Base-by-base conservation (phyloP, 2,888 invertebrate species). In the Spialia ferax region DNA sequence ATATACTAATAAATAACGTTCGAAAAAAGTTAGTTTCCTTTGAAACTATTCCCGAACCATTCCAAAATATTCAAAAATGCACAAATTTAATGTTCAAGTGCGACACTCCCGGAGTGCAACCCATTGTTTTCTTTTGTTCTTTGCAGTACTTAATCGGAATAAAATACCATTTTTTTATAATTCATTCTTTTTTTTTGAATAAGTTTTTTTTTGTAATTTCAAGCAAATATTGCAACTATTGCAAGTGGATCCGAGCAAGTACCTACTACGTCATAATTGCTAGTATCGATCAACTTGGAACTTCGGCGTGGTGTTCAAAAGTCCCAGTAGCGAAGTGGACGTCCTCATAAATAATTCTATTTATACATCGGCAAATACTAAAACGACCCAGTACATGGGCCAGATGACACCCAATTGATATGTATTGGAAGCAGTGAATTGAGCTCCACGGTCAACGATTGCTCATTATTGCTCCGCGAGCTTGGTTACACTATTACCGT, bases 381-480 rank as follows among this genome's bases (percentile, higher is more conserved):
- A 79, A 70, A 69, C 70, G 74, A 76, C 77, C 77, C 75, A 72
- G 77, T 75, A 73, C 72, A 59, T 52, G 69, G 61, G 71, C 71
- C 75, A 79, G 81, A 74, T 72, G 77, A 79, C 75, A 78, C 75
- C 74, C 79, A 83, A 84, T 86, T 86, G 84, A 78, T 81, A 78
- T 77, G 81, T 82, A 85, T 84, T 85, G 81, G 76, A 80, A 81
- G 75, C 75, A 68, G 70, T 45, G 67, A 70, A 73, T 71, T 68
- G 71, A 73, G 64, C 67, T 69, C 76, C 77, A 80, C 71, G 79
- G 79, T 54, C 80, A 38, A 20, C 22, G 22, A 50, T 22, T 18
- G 20, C 22, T 50, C 50, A 50, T 48, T 48, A 48, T 48, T 48
- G 20, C 18, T 48, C 20, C 7, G 20, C 10, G 8, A 22, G 20